Evolutionary conservation across 2,888 invertebrate species (phyloP).

Genomic region (Monochamus alternatus): DNA sequence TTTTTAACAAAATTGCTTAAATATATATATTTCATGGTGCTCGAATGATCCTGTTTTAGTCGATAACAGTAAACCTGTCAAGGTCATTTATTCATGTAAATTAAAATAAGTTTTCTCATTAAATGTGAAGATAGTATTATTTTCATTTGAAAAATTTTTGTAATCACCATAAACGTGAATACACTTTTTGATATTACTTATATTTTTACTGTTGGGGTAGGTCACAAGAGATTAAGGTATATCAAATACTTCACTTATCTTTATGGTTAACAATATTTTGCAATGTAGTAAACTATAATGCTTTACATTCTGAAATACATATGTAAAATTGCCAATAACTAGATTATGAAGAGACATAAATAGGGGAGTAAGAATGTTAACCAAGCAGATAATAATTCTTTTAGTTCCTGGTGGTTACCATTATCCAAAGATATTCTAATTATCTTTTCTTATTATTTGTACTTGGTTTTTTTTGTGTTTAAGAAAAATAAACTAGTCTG

Average conservation of each 20-base stretch:
- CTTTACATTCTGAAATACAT: not conserved
- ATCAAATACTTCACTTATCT: slow-evolving; percentile 42
- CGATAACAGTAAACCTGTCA: slow-evolving; percentile 35
- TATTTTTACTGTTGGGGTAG: slow-evolving; percentile 45
- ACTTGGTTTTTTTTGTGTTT: no score
- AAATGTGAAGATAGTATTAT: slow-evolving; percentile 39
- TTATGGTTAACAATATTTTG: slow-evolving; percentile 41
- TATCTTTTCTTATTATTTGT: no score
- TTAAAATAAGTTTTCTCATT: slow-evolving; percentile 35
- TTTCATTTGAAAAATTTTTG: slow-evolving; percentile 35
- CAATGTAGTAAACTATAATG: slow-evolving; percentile 18
- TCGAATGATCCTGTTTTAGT: slow-evolving; percentile 32
- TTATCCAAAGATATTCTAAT: no score
- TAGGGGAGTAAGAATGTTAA: not conserved
- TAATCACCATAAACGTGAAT: slow-evolving; percentile 40
- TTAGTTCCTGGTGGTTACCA: no score
- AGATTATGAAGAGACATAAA: not conserved
- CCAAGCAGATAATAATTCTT: no score
- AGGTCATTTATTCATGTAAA: slow-evolving; percentile 34
- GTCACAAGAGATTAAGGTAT: slow-evolving; percentile 54
- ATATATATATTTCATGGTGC: slow-evolving; percentile 31
- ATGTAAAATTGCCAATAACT: not conserved
- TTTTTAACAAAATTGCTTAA: slow-evolving; percentile 22
- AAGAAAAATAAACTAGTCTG: no score
- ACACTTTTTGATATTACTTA: slow-evolving; percentile 40